A percentile compares a stretch with the other conserved stretches of the same genome.
Conservation (phyloP, 2,797 vertebrate species). For the Melanotaenia pygmaea region DNA sequence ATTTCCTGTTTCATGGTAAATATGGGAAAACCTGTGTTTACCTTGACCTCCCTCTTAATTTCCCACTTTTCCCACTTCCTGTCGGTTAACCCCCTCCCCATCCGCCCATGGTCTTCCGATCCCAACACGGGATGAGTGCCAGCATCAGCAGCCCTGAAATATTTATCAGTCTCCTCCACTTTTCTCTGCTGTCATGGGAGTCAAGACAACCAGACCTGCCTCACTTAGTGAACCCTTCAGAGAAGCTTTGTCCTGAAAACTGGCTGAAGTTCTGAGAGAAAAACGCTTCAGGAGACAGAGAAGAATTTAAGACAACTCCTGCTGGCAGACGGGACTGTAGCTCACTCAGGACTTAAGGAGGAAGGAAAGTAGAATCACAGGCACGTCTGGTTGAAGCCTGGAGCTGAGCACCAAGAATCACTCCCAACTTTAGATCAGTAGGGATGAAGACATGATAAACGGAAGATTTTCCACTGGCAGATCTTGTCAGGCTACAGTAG, state of each 20-base stretch:
- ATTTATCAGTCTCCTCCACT: slow-evolving; percentile 78
- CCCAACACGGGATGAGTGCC: slow-evolving; percentile 62
- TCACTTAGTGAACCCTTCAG: slow-evolving; percentile 56
- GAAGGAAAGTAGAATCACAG: slow-evolving; percentile 56
- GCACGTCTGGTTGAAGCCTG: slow-evolving; percentile 17
- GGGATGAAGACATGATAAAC: slow-evolving; percentile 30
- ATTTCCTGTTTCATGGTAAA: slow-evolving; percentile 75
- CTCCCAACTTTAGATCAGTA: slow-evolving; percentile 32
- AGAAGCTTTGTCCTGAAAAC: slow-evolving; percentile 42
- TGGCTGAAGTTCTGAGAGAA: slow-evolving; percentile 44
- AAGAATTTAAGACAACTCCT: slow-evolving; percentile 47
- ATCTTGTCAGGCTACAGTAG: background rate
- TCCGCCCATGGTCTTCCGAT: slow-evolving; percentile 10
- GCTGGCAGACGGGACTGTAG: slow-evolving; percentile 12
- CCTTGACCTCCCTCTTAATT: slow-evolving; percentile 45
- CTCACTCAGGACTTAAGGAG: slow-evolving; percentile 46
- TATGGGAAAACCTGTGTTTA: slow-evolving; percentile 71
- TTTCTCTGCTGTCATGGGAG: slow-evolving; percentile 66
- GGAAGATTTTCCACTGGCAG: slow-evolving; percentile 29
- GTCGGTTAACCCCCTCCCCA: slow-evolving; percentile 20
- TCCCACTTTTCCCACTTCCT: slow-evolving; percentile 72
- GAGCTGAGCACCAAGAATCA: slow-evolving; percentile 21
- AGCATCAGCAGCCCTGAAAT: slow-evolving; percentile 78
- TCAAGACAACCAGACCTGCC: slow-evolving; percentile 43
- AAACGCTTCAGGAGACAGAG: slow-evolving; percentile 39